These are phyloP conservation scores for Gobiocypris rarus DNA, from an alignment of 2,113 vertebrate genomes.

Conservation along the genomic window DNA sequence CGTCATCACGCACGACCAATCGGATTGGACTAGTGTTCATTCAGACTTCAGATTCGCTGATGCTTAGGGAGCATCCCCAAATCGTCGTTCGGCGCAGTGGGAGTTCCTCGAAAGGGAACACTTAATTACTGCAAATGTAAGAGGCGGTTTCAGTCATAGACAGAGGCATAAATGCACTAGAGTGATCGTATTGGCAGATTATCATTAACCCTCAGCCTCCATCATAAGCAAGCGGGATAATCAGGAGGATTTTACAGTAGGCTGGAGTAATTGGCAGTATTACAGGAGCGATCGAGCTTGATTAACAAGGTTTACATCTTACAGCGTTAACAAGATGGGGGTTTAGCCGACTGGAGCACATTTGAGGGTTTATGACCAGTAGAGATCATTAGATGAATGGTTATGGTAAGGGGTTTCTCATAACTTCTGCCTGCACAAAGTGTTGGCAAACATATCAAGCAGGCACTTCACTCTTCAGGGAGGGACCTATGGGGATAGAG, in stretches of 20 bases:
- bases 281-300: not conserved
- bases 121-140: not conserved
- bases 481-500: not conserved
- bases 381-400: slow-evolving; percentile 22
- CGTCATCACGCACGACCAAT: too few relatives aligned
- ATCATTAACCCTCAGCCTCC: slow-evolving; percentile 12
- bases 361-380: not conserved
- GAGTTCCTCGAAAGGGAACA: too few relatives aligned
- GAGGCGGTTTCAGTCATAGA: not conserved
- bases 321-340: not conserved
- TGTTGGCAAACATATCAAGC: slow-evolving; percentile 1
- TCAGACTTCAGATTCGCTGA: too few relatives aligned
- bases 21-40: too few relatives aligned
- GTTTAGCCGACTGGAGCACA: slow-evolving; percentile 11
- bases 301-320: not conserved
- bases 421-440: not conserved
- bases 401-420: not conserved
- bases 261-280: slow-evolving; percentile 26
- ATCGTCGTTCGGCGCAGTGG: too few relatives aligned
- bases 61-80: too few relatives aligned
- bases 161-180: slow-evolving; percentile 9
- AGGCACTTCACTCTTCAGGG: not conserved
- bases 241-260: slow-evolving; percentile 12
- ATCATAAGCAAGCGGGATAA: slow-evolving; percentile 26
- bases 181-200: not conserved